phyloP scores from a whole-genome alignment of 2,888 invertebrate genomes.

The Stictocephala bisonia region DNA sequence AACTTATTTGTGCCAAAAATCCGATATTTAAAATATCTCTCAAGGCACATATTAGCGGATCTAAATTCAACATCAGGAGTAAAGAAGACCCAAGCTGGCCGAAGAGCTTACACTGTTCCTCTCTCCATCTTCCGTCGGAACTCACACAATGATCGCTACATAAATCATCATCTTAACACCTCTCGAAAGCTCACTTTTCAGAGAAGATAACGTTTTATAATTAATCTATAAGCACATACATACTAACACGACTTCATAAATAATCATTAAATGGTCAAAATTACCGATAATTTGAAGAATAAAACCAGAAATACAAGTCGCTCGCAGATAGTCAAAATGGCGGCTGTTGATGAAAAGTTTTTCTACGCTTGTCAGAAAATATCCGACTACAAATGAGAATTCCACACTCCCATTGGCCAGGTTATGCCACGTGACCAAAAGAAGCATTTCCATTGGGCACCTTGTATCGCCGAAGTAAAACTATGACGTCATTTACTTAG shows the following conservation, averaged over 20 bases:
- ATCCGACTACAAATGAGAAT: slow-evolving; percentile 68
- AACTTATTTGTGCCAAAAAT: slow-evolving; percentile 68
- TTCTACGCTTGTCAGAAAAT: slow-evolving; percentile 94
- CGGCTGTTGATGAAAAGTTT: slow-evolving; percentile 96
- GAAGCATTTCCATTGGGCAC: slow-evolving; percentile 64
- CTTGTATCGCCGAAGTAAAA: slow-evolving; percentile 49
- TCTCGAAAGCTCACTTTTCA: slow-evolving; percentile 53
- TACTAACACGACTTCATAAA: slow-evolving; percentile 62
- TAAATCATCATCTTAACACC: slow-evolving; percentile 51
- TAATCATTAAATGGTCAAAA: slow-evolving; percentile 51
- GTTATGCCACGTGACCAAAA: slow-evolving; percentile 66
- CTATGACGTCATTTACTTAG: slow-evolving; percentile 54
- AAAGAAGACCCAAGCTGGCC: slow-evolving; percentile 75
- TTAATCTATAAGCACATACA: slow-evolving; percentile 61
- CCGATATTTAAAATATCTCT: slow-evolving; percentile 77
- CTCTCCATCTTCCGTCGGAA: slow-evolving; percentile 80
- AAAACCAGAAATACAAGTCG: slow-evolving; percentile 80
- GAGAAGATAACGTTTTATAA: slow-evolving; percentile 52
- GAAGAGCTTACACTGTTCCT: slow-evolving; percentile 67
- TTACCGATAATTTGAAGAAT: slow-evolving; percentile 75
- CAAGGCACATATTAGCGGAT: slow-evolving; percentile 80
- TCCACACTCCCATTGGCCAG: slow-evolving; percentile 64
- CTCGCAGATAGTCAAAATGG: slow-evolving; percentile 90
- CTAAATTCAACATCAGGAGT: slow-evolving; percentile 83
- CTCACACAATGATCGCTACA: slow-evolving; percentile 78